Base-by-base conservation (phyloP, 1,140 invertebrate genomes). In the Cydia amplana region DNA sequence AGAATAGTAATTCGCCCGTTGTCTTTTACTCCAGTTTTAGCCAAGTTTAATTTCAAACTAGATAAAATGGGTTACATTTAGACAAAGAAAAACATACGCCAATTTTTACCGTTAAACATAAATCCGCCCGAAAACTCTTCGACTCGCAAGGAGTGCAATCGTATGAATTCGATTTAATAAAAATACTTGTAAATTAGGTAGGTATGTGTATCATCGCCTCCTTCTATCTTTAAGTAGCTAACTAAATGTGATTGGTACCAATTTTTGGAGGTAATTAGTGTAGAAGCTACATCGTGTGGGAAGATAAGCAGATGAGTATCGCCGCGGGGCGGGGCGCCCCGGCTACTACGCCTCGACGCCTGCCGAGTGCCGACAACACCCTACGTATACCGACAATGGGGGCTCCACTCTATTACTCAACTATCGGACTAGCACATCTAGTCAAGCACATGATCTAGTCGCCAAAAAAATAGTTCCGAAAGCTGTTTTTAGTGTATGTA, bases 291-390 rank as follows among this genome's bases (percentile, higher is more conserved):
- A 40, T 0, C 49, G 75, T 82, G 82, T 85, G 82, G 82, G 86
- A 86, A 88, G 85, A 87, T 78, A 81, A 77, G 80, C 83, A 85
- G 85, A 83, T 89, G 83, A 75, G 67, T 32, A 28, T 16, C 74
- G 78, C 64, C 70, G 80, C 80, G 83, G 79, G 79, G 82, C 74
- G 60, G 67, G 36, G 74, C 74, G 85, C 85, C 72, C 64, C 76
- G 85, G 86, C 86, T 63, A 79, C 79, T 83, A 89, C 85, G 88
- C 83, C 78, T 85, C 79, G 79, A 85, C 89, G 85, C 88, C 82
- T 87, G 74, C 60, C 75, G 18, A 51, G 49, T 18, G 49, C n/a
- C 18, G 73, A 72, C 36, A 70, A 28, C 75, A 72, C 65, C 65
- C 65, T 32, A 36, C 28, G 28, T 14, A 10, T 36, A n/a, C 65